Evolutionary conservation across 2,888 invertebrate species (phyloP).

Genomic region (Chymomyza amoena): DNA sequence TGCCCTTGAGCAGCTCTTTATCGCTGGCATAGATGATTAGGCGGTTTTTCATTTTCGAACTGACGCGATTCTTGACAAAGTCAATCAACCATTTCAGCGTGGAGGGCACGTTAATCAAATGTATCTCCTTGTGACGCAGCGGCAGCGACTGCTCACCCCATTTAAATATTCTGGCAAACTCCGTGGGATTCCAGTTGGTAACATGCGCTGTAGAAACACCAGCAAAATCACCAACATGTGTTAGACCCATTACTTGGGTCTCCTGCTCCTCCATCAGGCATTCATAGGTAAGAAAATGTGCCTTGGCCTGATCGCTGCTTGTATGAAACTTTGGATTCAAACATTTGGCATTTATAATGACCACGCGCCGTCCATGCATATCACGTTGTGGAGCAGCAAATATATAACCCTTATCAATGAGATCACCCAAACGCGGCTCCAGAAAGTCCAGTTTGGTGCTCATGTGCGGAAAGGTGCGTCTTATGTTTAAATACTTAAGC

Average conservation of each 20-base stretch:
- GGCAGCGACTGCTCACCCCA: conserved; percentile 91
- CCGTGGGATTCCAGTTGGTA: conserved; percentile 86
- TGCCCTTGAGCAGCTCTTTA: conserved; percentile 81
- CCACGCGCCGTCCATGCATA: conserved; percentile 85
- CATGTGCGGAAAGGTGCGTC: conserved; percentile 84
- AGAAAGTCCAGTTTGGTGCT: conserved; percentile 84
- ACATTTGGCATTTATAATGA: conserved; percentile 83
- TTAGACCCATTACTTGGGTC: conserved; percentile 87
- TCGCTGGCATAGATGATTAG: conserved; percentile 82
- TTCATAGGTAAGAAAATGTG: conserved; percentile 86
- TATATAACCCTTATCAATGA: conserved; percentile 86
- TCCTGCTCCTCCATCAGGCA: conserved; percentile 86
- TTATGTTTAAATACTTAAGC: conserved; percentile 87
- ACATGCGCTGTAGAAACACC: conserved; percentile 83
- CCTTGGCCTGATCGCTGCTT: conserved; percentile 85
- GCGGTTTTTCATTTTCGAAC: conserved; percentile 86
- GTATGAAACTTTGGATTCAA: conserved; percentile 84
- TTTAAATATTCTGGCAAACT: conserved; percentile 85
- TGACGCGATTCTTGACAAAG: conserved; percentile 84
- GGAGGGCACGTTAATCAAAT: conserved; percentile 85
- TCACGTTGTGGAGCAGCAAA: conserved; percentile 88
- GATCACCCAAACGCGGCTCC: conserved; percentile 82
- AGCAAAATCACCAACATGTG: conserved; percentile 85
- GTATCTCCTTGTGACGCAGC: conserved; percentile 88
- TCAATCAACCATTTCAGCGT: conserved; percentile 88